Percentiles rank a stretch among this genome's conserved stretches.
Evolutionary conservation across 2,797 vertebrate genomes (phyloP).

Genomic region (Enteromius trimaculatus): DNA sequence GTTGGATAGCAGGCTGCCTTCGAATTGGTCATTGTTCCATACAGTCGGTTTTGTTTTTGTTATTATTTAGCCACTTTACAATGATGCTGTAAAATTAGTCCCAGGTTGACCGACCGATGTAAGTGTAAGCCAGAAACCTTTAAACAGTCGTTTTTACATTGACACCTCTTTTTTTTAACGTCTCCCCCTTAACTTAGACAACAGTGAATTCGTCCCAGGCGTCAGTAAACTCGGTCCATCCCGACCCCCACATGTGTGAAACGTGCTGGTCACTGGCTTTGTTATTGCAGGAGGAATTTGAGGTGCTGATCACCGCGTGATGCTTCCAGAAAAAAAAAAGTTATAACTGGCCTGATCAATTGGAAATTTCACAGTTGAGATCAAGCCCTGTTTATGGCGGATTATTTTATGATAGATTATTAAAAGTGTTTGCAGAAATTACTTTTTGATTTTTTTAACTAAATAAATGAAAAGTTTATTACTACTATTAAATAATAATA

Average conservation of each 20-base stretch:
- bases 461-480: background rate
- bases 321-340: slow-evolving; percentile 68
- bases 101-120: background rate
- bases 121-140: background rate
- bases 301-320: slow-evolving; percentile 63
- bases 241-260: slow-evolving; percentile 68
- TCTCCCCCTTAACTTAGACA: background rate
- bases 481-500: background rate
- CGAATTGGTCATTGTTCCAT: slow-evolving; percentile 74
- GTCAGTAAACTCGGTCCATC: slow-evolving; percentile 70
- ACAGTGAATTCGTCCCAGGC: slow-evolving; percentile 46
- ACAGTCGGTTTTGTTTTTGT: slow-evolving; percentile 26
- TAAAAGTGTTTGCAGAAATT: background rate
- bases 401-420: background rate
- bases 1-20: slow-evolving; percentile 57
- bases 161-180: background rate
- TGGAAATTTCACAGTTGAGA: background rate
- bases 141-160: background rate
- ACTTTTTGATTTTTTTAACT: background rate
- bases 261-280: slow-evolving; percentile 74
- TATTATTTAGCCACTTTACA: slow-evolving; percentile 2
- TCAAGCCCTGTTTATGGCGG: background rate
- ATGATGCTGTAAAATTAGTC: background rate
- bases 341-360: slow-evolving; percentile 56
- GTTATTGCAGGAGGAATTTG: slow-evolving; percentile 73